These are phyloP conservation scores for Otus scops DNA, from an alignment of 2,797 vertebrate species.

Conservation along the genomic window DNA sequence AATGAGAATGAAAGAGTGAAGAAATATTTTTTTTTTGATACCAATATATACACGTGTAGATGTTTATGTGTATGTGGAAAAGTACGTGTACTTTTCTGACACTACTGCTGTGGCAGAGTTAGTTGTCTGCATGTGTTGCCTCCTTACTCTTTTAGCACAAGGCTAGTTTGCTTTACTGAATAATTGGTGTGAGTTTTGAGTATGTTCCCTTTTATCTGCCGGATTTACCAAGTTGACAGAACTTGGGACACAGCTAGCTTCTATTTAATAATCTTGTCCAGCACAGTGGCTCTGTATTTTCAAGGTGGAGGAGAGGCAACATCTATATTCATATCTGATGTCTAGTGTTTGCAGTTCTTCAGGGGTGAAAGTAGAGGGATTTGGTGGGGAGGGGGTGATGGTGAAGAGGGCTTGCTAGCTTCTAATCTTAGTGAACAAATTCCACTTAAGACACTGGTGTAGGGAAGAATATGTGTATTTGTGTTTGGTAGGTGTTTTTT, in stretches of 20 bases:
- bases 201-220: not conserved
- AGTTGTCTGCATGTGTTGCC: not conserved
- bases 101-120: not conserved
- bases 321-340: not conserved
- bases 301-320: not conserved
- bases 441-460: not conserved
- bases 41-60: not conserved
- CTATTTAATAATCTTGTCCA: not conserved
- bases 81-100: not conserved
- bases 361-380: not conserved
- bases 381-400: not conserved
- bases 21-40: not conserved
- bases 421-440: not conserved
- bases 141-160: not conserved
- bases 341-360: not conserved
- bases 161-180: not conserved
- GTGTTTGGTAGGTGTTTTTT: not conserved
- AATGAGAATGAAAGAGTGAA: not conserved
- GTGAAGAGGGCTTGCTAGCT: not conserved
- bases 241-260: not conserved
- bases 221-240: not conserved
- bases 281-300: not conserved
- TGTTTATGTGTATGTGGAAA: not conserved
- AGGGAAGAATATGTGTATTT: not conserved
- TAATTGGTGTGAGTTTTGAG: not conserved